Evolutionary conservation across 2,797 vertebrate genomes (phyloP).

Genomic region (Strix occidentalis): DNA sequence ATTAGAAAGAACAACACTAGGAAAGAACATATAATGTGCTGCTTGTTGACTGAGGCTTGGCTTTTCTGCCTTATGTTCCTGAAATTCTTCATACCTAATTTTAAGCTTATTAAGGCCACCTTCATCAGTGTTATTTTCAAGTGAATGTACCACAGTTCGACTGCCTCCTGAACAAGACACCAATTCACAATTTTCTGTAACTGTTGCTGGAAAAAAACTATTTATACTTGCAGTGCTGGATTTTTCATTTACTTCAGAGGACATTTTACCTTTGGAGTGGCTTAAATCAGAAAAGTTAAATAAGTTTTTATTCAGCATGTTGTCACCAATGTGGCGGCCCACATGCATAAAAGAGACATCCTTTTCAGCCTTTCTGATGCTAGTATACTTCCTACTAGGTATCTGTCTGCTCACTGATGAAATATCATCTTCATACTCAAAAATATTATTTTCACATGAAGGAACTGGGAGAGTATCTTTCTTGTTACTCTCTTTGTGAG

Average conservation of each 20-base stretch:
- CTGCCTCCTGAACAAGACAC: slow-evolving; percentile 74
- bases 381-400: slow-evolving; percentile 88
- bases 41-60: slow-evolving; percentile 93
- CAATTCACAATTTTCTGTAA: slow-evolving; percentile 78
- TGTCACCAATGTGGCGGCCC: slow-evolving; percentile 75
- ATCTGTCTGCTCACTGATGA: slow-evolving; percentile 84
- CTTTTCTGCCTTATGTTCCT: slow-evolving; percentile 92
- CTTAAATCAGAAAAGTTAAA: slow-evolving; percentile 76
- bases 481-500: slow-evolving; percentile 81
- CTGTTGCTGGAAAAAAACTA: slow-evolving; percentile 72
- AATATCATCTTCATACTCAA: slow-evolving; percentile 85
- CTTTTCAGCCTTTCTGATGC: slow-evolving; percentile 89
- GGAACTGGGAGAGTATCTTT: slow-evolving; percentile 81
- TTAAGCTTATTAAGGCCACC: slow-evolving; percentile 93
- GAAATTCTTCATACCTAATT: slow-evolving; percentile 97
- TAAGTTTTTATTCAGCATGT: slow-evolving; percentile 74
- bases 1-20: slow-evolving; percentile 97
- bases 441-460: slow-evolving; percentile 84
- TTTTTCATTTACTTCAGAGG: slow-evolving; percentile 77
- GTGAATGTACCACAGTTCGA: slow-evolving; percentile 73
- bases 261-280: slow-evolving; percentile 76
- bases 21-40: slow-evolving; percentile 98
- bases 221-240: slow-evolving; percentile 66
- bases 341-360: slow-evolving; percentile 77
- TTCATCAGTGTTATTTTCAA: slow-evolving; percentile 81